Evolutionary conservation across 2,888 invertebrate species (phyloP), one percentile per base, ranked within the genome.

Genomic region (Galerucella pusilla): DNA sequence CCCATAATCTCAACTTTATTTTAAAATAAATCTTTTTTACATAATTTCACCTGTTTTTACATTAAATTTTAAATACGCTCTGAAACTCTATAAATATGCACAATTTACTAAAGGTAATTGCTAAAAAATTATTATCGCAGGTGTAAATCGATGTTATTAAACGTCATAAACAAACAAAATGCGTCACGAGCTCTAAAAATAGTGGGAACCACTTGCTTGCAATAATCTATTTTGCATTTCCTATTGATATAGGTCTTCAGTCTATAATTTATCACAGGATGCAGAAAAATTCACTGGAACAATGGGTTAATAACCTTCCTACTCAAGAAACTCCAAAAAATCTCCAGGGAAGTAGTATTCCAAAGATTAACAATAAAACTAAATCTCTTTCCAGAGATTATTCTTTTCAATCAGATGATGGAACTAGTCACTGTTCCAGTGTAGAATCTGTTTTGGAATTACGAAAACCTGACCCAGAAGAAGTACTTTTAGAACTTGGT

Each of bases 401-500:
- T 68, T 88, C 87, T 12, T 81, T 87, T 59, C 88, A 89, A 80
- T 88, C 88, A 9, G 88, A 88, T 76, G 88, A 88, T 76, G 86
- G 85, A 75, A 89, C 91, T 71, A 93, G 93, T 82, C 91, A 90
- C 76, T 94, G 94, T 83, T 95, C 95, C 70, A 91, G 93, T 83
- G 94, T 96, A 52, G 93, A 96, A 85, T 95, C 94, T 85, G 90
- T 97, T 68, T 88, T 97, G 81, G 95, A 96, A 81, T 91, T 94
- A 20, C 90, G 97, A 57, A 93, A 93, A 84, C 94, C 95, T 28
- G 96, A 97, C 88, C 97, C 97, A 0, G 97, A 97, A 86, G 94
- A 95, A 71, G 93, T 97, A 72, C 90, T 97, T 45, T 88, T 95
- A 68, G 94, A 93, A 79, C 89, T 95, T 71, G 96, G 96, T 12